phyloP scores from a whole-genome alignment of 2,888 invertebrate genomes.

The Cylloceria caligata region DNA sequence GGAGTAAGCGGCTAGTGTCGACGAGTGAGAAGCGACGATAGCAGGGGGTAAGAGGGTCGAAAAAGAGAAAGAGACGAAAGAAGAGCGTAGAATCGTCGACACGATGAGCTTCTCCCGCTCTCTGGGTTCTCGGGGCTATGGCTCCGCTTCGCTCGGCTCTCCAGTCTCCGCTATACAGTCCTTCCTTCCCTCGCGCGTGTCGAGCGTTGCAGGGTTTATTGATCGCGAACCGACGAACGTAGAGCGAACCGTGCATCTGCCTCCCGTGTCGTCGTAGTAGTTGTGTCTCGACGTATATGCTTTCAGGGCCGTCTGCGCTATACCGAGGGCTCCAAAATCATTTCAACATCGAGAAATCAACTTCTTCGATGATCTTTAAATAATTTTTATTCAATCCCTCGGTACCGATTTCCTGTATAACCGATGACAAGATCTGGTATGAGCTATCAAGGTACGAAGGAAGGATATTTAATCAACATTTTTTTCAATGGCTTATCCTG shows the following conservation, averaged over 20 bases:
- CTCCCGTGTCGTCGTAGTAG: slow-evolving; percentile 54
- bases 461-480: neutral
- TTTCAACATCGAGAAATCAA: neutral
- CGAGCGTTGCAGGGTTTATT: slow-evolving; percentile 76
- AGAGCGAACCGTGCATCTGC: slow-evolving; percentile 70
- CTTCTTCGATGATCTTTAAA: neutral
- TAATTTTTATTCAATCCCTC: too few relatives aligned
- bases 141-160: slow-evolving; percentile 50
- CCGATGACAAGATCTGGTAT: too few relatives aligned
- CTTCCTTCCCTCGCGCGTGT: slow-evolving; percentile 62
- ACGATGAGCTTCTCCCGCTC: slow-evolving; percentile 49
- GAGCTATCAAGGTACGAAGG: too few relatives aligned
- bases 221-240: slow-evolving; percentile 74
- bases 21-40: slow-evolving; percentile 46
- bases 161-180: slow-evolving; percentile 58
- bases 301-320: slow-evolving; percentile 63
- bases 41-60: slow-evolving; percentile 49
- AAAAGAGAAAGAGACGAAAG: slow-evolving; percentile 49
- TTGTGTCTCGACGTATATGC: slow-evolving; percentile 51
- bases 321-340: slow-evolving; percentile 32
- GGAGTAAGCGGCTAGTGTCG: slow-evolving; percentile 32
- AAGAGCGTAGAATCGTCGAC: slow-evolving; percentile 40
- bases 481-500: neutral
- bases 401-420: too few relatives aligned
- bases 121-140: neutral